A percentile compares a stretch with the other conserved stretches of the same genome.
Evolutionary conservation across 2,113 vertebrate genomes (phyloP).

Genomic region (Strix uralensis): DNA sequence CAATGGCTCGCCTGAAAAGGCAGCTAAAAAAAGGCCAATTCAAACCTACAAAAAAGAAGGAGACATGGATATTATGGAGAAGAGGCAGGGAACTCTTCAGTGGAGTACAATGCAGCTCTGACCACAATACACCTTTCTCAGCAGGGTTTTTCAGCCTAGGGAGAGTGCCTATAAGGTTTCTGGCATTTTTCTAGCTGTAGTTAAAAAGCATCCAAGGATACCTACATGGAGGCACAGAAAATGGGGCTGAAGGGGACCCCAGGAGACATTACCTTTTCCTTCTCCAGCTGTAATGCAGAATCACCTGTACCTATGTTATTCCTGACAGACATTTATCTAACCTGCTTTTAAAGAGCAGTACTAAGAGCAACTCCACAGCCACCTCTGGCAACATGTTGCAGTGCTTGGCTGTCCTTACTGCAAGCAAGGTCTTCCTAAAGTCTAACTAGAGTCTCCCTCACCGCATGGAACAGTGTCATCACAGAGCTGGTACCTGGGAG

Average conservation of each 20-base stretch:
- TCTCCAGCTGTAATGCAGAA: not conserved
- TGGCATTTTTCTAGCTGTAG: not conserved
- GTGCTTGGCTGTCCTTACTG: not conserved
- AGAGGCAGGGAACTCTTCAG: not conserved
- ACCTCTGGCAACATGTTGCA: not conserved
- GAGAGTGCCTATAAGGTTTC: not conserved
- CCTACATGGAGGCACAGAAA: not conserved
- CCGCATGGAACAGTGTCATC: fast-evolving
- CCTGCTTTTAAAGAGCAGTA: not conserved
- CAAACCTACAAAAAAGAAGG: not conserved
- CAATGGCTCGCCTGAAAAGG: not conserved
- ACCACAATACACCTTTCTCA: not conserved
- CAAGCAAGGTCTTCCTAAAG: not conserved
- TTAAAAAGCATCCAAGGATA: not conserved
- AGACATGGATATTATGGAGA: not conserved
- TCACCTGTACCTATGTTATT: not conserved
- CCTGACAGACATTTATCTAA: not conserved
- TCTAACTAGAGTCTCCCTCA: not conserved
- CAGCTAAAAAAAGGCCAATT: not conserved
- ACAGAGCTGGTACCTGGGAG: not conserved
- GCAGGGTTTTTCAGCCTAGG: not conserved
- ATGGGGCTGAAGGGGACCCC: not conserved
- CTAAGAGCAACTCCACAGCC: not conserved
- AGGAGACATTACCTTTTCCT: not conserved
- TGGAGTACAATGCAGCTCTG: not conserved